Evolutionary conservation across 2,888 invertebrate genomes (phyloP).

Genomic region (Lottia gigantea): DNA sequence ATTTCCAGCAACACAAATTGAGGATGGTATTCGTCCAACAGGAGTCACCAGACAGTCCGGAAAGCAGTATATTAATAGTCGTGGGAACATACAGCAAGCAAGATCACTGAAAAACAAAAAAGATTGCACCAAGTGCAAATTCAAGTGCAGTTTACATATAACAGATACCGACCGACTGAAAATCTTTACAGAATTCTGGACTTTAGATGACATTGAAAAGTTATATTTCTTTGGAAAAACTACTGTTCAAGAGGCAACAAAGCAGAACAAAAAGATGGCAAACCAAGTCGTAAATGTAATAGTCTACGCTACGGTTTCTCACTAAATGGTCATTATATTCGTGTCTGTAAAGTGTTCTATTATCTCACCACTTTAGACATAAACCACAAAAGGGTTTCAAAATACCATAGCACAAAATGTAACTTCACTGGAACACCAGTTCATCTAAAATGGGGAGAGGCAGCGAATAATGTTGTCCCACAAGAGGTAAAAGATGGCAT

Average conservation of each 20-base stretch:
- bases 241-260: background rate
- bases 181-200: background rate
- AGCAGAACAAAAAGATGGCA: background rate
- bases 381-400: background rate
- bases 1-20: too few species aligned
- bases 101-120: background rate
- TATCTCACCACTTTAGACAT: background rate
- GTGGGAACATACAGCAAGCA: background rate
- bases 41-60: background rate
- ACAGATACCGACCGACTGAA: background rate
- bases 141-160: conserved; percentile 1
- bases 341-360: background rate
- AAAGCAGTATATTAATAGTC: conserved; percentile 2
- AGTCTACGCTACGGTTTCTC: background rate
- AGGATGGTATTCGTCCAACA: too few species aligned
- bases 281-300: background rate
- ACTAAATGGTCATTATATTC: background rate
- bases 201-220: background rate
- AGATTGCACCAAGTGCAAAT: background rate
- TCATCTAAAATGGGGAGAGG: background rate
- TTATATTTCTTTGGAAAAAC: background rate
- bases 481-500: conserved; percentile 19
- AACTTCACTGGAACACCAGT: background rate
- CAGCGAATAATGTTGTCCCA: conserved; percentile 6
- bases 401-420: background rate